Evolutionary conservation across 2,888 invertebrate genomes (phyloP).

Genomic region (Tillus elongatus): DNA sequence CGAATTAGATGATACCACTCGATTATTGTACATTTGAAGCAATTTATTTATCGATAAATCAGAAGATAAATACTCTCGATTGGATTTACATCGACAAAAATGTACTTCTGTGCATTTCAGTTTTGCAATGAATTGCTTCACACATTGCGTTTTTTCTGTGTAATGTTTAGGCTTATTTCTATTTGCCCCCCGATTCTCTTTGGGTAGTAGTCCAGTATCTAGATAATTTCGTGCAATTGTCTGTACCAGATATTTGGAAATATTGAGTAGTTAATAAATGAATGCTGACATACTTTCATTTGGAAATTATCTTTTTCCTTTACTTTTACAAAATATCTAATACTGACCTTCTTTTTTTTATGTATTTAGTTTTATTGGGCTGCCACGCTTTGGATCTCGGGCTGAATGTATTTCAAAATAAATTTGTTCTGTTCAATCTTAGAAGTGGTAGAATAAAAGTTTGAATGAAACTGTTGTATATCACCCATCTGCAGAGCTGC

Average conservation of each 20-base stretch:
- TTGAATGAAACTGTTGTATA: background rate
- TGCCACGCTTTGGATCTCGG: constrained; percentile 3
- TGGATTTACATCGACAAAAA: background rate
- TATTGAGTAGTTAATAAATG: background rate
- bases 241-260: background rate
- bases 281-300: background rate
- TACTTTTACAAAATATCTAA: no score
- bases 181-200: constrained; percentile 1
- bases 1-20: background rate
- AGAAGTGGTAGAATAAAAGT: background rate
- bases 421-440: background rate
- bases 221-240: background rate
- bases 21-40: constrained; percentile 1
- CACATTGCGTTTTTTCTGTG: background rate
- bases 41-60: background rate
- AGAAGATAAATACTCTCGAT: no score
- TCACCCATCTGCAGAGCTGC: background rate
- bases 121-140: background rate
- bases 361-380: background rate
- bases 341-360: background rate
- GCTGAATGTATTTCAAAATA: background rate
- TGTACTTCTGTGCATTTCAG: background rate
- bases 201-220: background rate
- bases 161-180: background rate
- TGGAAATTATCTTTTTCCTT: background rate